A percentile compares a stretch with the other conserved stretches of the same genome.
These are phyloP conservation scores for Lamellibrachia columna DNA, from an alignment of 2,888 invertebrate genomes.

Conservation along the genomic window DNA sequence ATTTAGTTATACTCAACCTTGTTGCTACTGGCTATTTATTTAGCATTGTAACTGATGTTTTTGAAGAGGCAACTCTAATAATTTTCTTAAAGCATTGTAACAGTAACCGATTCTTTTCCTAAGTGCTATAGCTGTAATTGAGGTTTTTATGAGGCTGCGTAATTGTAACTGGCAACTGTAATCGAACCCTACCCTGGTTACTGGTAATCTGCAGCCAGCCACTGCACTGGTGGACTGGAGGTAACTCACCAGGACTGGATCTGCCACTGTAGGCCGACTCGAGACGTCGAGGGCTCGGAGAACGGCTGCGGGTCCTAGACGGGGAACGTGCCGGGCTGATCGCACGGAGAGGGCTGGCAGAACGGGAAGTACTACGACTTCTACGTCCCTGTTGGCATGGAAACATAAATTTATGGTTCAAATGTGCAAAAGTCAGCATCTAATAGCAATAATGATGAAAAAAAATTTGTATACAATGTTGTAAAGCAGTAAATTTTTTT, in stretches of 20 bases:
- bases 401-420: neutral
- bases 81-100: no score
- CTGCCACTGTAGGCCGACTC: slow-evolving; percentile 20
- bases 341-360: slow-evolving; percentile 47
- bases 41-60: no score
- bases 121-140: no score
- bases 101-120: no score
- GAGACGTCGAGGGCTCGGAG: slow-evolving; percentile 55
- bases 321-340: slow-evolving; percentile 50
- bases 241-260: neutral
- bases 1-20: no score
- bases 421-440: neutral
- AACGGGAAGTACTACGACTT: slow-evolving; percentile 40
- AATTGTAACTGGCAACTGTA: no score
- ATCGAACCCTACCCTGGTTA: neutral
- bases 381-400: slow-evolving; percentile 25
- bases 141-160: no score
- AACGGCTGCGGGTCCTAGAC: slow-evolving; percentile 53
- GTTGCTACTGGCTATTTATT: no score
- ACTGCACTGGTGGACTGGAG: neutral
- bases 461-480: neutral
- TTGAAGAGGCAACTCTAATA: no score
- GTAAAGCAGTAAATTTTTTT: neutral
- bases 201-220: neutral
- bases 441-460: neutral